phyloP scores from a whole-genome alignment of 1,140 invertebrate species.

The Hetaerina americana region DNA sequence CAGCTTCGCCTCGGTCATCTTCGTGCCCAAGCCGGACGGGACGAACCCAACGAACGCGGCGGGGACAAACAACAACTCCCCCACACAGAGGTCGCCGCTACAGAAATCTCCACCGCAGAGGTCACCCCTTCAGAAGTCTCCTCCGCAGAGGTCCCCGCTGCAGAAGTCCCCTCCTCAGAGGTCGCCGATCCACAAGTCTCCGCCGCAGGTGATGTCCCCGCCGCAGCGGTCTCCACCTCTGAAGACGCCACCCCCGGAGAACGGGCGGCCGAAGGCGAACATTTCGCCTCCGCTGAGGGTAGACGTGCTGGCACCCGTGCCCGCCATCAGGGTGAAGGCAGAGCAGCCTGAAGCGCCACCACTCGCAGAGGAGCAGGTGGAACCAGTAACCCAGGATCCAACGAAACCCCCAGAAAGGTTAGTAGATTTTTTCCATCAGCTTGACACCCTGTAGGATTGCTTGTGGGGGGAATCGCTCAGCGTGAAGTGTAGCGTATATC shows the following conservation, averaged over 20 bases:
- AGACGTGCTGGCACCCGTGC: constrained; percentile 36
- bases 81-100: constrained; percentile 21
- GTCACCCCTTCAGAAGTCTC: constrained; percentile 46
- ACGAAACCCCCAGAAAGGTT: constrained; percentile 14
- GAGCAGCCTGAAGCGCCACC: constrained; percentile 10
- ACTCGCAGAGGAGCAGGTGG: constrained; percentile 16
- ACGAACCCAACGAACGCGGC: not conserved
- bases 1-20: constrained; percentile 82
- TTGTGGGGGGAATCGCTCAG: no score
- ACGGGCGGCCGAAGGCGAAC: not conserved
- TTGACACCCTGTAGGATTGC: no score
- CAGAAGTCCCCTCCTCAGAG: not conserved
- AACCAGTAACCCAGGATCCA: constrained; percentile 25
- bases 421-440: no score
- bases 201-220: constrained; percentile 30
- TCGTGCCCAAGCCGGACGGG: constrained; percentile 53
- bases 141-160: constrained; percentile 14
- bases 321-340: constrained; percentile 33
- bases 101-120: constrained; percentile 50
- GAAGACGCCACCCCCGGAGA: not conserved
- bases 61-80: constrained; percentile 26
- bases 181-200: constrained; percentile 8
- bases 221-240: not conserved
- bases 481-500: no score
- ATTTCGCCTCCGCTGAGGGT: constrained; percentile 41